Conservation (phyloP, 2,113 vertebrate species). For the Gyps fulvus region DNA sequence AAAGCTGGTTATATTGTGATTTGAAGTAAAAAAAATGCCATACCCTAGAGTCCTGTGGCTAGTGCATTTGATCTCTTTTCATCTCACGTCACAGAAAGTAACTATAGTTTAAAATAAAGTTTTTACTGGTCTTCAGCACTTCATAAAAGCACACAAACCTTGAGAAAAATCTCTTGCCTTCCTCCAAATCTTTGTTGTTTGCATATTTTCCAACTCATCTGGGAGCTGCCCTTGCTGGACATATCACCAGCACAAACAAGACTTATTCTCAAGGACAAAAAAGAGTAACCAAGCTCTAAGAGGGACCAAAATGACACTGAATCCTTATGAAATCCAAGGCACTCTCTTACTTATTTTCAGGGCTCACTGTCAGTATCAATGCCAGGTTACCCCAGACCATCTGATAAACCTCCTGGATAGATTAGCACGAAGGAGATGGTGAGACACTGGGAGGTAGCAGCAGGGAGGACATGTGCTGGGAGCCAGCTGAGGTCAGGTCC, state of each 20-base stretch:
- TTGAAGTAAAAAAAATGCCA: neutral
- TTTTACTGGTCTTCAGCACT: slow-evolving; percentile 12
- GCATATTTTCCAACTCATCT: neutral
- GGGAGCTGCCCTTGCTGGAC: neutral
- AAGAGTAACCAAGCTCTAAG: neutral
- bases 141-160: neutral
- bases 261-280: neutral
- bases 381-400: neutral
- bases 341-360: neutral
- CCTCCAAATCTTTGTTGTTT: neutral
- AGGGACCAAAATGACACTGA: neutral
- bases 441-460: neutral
- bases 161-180: neutral
- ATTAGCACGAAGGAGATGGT: neutral
- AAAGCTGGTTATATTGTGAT: slow-evolving; percentile 14
- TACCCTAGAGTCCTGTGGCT: neutral
- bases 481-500: neutral
- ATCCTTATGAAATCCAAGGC: neutral
- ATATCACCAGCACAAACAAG: neutral
- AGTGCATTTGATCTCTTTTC: slow-evolving; percentile 8
- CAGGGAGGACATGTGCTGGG: neutral
- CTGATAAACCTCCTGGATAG: neutral
- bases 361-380: neutral
- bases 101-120: slow-evolving; percentile 26
- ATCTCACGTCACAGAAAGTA: neutral